These are phyloP conservation scores for Epicauta chinensis DNA, from an alignment of 1,140 invertebrate genomes.

Conservation along the genomic window DNA sequence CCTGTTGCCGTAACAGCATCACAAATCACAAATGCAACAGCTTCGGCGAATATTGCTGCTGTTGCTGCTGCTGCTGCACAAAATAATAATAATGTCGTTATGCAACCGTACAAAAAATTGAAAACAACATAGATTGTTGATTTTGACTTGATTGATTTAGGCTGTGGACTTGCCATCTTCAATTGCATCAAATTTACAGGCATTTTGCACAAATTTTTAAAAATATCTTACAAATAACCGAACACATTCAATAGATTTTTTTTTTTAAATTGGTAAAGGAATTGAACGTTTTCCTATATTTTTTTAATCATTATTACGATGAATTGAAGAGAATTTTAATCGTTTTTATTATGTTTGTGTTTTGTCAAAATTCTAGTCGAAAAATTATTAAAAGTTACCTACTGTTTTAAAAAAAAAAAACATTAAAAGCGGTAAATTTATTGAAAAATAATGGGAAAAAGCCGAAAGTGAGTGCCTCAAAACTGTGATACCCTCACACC, in stretches of 20 bases:
- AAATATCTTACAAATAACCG: background rate
- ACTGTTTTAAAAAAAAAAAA: too few relatives aligned
- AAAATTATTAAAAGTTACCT: background rate
- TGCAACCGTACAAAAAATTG: constrained; percentile 81
- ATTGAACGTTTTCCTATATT: too few relatives aligned
- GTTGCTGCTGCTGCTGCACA: constrained; percentile 34
- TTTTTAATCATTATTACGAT: too few relatives aligned
- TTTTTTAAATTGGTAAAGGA: too few relatives aligned
- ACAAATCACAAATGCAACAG: constrained; percentile 30
- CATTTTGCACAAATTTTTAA: constrained; percentile 2
- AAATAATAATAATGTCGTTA: constrained; percentile 52
- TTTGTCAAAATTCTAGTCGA: too few relatives aligned
- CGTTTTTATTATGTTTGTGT: background rate
- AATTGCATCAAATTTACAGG: background rate
- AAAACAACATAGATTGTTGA: constrained; percentile 65
- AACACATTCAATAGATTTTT: too few relatives aligned
- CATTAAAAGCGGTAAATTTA: constrained; percentile 14
- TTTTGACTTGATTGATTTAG: constrained; percentile 25
- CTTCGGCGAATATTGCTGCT: constrained; percentile 34
- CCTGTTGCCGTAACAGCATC: constrained; percentile 35
- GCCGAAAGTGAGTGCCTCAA: constrained; percentile 41
- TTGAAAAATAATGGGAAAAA: constrained; percentile 29
- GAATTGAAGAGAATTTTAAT: too few relatives aligned
- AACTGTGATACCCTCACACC: constrained; percentile 42
- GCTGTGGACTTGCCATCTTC: constrained; percentile 13